Conservation (phyloP, 2,113 vertebrate species). For the Coturnix japonica region DNA sequence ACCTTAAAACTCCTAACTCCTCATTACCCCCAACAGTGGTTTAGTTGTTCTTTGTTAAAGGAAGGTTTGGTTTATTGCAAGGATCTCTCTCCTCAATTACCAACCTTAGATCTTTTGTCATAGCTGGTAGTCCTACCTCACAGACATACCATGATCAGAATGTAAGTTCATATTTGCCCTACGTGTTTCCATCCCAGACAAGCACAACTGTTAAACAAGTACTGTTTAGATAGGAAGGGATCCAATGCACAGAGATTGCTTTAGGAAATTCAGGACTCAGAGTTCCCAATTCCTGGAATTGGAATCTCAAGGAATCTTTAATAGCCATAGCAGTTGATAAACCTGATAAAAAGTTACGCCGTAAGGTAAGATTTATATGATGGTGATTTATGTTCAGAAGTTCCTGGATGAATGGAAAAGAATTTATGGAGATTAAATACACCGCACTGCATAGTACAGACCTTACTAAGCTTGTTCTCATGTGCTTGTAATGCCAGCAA, state of each 20-base stretch:
- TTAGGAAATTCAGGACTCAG: not conserved
- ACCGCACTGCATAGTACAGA: not conserved
- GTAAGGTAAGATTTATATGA: not conserved
- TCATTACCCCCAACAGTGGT: not conserved
- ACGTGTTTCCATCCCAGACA: not conserved
- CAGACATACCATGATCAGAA: not conserved
- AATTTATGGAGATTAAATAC: conserved; percentile 10
- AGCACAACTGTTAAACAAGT: not conserved
- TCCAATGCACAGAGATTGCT: not conserved
- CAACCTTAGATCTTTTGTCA: not conserved
- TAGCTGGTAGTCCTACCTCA: not conserved
- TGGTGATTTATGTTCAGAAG: not conserved
- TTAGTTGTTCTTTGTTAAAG: not conserved
- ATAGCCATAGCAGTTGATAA: not conserved
- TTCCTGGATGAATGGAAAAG: not conserved
- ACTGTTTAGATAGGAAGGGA: not conserved
- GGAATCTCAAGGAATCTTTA: not conserved
- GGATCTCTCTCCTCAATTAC: not conserved
- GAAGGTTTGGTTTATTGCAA: not conserved
- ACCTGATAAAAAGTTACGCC: not conserved
- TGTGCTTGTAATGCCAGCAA: not conserved
- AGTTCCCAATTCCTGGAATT: not conserved
- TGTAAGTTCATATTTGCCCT: not conserved
- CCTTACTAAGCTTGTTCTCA: not conserved
- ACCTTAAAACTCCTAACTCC: not conserved